phyloP scores from a whole-genome alignment of 2,888 invertebrate genomes.

The Erynnis tages region DNA sequence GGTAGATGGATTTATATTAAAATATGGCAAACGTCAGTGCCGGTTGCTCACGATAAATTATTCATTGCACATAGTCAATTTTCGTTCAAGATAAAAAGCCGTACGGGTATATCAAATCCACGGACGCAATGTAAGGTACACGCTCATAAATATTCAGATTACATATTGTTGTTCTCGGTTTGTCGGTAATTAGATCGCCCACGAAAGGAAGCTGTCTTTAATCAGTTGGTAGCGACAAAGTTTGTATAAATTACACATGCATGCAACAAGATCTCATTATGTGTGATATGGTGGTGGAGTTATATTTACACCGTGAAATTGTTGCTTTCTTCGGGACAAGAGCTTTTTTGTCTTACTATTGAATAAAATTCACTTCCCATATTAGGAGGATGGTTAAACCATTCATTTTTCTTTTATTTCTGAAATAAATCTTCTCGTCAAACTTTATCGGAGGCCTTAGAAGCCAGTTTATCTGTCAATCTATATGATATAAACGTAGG shows the following conservation, averaged over 20 bases:
- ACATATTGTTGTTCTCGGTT: slow-evolving; percentile 75
- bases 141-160: slow-evolving; percentile 77
- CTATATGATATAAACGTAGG: no score
- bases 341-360: no score
- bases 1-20: slow-evolving; percentile 81
- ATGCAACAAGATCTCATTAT: slow-evolving; percentile 39
- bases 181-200: slow-evolving; percentile 80
- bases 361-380: no score
- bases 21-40: slow-evolving; percentile 78
- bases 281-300: slow-evolving; percentile 49
- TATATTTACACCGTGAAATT: no score
- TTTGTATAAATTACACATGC: slow-evolving; percentile 61
- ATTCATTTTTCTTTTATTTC: no score
- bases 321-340: no score
- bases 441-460: no score
- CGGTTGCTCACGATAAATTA: slow-evolving; percentile 78
- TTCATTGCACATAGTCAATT: slow-evolving; percentile 79
- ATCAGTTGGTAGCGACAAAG: slow-evolving; percentile 69
- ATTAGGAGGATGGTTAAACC: no score
- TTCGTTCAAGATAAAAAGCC: slow-evolving; percentile 71
- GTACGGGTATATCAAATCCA: slow-evolving; percentile 67
- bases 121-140: slow-evolving; percentile 52
- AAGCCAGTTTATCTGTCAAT: no score
- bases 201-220: slow-evolving; percentile 68
- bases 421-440: no score